phyloP scores from a whole-genome alignment of 2,113 vertebrate genomes.

The Parus major region DNA sequence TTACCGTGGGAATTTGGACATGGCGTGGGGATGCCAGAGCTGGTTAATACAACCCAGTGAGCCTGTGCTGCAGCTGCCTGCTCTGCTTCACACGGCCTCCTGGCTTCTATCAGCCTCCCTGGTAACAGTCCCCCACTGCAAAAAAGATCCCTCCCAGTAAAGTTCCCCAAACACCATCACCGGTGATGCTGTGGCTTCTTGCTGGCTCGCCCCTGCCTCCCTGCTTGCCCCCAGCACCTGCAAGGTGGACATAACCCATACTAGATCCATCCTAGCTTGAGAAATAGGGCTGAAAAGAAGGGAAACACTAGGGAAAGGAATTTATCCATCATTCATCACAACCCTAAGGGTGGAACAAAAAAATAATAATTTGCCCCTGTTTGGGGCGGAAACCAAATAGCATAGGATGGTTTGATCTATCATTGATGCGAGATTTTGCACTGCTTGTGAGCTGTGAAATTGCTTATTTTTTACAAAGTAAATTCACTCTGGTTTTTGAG shows the following conservation, averaged over 20 bases:
- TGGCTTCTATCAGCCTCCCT: neutral
- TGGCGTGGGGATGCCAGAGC: neutral
- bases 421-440: neutral
- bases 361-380: neutral
- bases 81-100: accelerated
- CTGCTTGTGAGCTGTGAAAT: neutral
- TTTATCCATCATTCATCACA: neutral
- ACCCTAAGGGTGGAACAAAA: neutral
- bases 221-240: neutral
- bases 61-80: neutral
- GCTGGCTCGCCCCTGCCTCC: accelerated
- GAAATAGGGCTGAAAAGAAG: neutral
- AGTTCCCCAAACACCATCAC: neutral
- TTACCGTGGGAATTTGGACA: constrained; percentile 57
- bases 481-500: neutral
- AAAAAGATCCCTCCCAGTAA: neutral
- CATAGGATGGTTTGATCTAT: neutral
- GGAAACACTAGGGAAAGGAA: neutral
- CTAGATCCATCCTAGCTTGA: neutral
- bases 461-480: neutral
- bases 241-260: neutral
- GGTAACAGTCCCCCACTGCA: neutral
- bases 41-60: neutral
- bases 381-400: neutral
- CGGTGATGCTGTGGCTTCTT: accelerated